Evolutionary conservation across 2,888 invertebrate species (phyloP).

Genomic region (Ochlodes sylvanus): DNA sequence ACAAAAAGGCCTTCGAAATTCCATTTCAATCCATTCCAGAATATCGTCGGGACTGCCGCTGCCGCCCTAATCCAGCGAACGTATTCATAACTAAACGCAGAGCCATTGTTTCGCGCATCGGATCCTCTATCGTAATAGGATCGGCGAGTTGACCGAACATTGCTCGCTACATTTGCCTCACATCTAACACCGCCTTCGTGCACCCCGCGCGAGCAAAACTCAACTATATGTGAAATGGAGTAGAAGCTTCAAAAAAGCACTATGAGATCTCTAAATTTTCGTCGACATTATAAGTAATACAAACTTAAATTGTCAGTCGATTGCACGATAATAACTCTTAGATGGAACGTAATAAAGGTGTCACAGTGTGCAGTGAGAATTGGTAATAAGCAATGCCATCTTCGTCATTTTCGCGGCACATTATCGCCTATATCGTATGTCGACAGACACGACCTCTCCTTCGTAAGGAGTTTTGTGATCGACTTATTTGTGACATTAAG

Average conservation of each 20-base stretch:
- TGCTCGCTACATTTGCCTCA: slow-evolving; percentile 36
- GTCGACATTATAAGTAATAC: slow-evolving; percentile 20
- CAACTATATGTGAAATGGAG: not conserved
- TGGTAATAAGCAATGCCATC: slow-evolving; percentile 17
- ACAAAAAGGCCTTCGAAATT: too few species aligned
- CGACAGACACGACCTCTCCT: slow-evolving; percentile 25
- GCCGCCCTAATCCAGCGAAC: slow-evolving; percentile 22
- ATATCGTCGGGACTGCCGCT: not conserved
- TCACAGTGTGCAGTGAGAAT: not conserved
- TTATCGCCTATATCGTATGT: slow-evolving; percentile 37
- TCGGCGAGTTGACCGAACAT: slow-evolving; percentile 38
- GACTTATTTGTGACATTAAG: slow-evolving; percentile 1
- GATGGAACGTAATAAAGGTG: not conserved
- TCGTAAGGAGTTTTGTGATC: slow-evolving; percentile 20
- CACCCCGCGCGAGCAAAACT: not conserved
- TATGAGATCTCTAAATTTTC: slow-evolving; percentile 21
- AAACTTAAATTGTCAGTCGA: not conserved
- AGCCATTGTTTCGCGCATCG: slow-evolving; percentile 28
- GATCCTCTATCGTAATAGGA: slow-evolving; percentile 37
- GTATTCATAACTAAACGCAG: slow-evolving; percentile 34
- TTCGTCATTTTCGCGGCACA: slow-evolving; percentile 34
- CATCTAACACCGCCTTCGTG: slow-evolving; percentile 3
- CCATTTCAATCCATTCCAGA: not conserved
- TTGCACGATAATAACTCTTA: slow-evolving; percentile 1
- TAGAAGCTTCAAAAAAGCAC: slow-evolving; percentile 1